Conservation (phyloP, 2,113 vertebrate genomes). For the Nothocercus julius region DNA sequence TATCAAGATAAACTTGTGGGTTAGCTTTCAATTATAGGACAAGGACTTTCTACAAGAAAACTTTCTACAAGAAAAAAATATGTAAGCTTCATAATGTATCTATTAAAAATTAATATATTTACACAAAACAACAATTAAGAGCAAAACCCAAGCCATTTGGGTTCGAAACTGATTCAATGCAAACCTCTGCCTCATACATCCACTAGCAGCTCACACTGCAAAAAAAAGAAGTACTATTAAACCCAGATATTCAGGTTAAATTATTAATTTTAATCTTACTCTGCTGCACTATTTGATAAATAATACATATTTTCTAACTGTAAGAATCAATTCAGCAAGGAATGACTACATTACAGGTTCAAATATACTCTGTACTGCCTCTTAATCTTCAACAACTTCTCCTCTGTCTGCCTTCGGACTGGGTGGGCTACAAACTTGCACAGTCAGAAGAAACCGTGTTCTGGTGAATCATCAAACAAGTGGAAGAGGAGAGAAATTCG, state of each 20-base stretch:
- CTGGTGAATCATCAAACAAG: background rate
- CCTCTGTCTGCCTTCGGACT: background rate
- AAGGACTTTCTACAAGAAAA: background rate
- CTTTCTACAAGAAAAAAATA: background rate
- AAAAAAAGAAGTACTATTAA: background rate
- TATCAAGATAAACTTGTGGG: background rate
- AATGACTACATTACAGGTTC: background rate
- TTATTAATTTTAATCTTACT: background rate
- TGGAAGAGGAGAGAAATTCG: background rate
- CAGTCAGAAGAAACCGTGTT: background rate
- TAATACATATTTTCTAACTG: background rate
- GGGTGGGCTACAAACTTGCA: background rate
- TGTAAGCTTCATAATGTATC: background rate
- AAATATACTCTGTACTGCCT: accelerated
- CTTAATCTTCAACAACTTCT: background rate
- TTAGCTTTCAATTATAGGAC: background rate
- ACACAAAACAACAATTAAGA: background rate
- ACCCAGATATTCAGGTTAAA: background rate
- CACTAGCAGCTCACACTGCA: background rate
- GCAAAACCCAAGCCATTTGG: background rate
- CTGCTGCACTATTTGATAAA: background rate
- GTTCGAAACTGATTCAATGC: background rate
- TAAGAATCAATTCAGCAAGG: background rate
- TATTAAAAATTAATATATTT: background rate
- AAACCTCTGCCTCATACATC: background rate